Conservation (phyloP, 1,140 invertebrate genomes). For the Pogonomyrmex barbatus region DNA sequence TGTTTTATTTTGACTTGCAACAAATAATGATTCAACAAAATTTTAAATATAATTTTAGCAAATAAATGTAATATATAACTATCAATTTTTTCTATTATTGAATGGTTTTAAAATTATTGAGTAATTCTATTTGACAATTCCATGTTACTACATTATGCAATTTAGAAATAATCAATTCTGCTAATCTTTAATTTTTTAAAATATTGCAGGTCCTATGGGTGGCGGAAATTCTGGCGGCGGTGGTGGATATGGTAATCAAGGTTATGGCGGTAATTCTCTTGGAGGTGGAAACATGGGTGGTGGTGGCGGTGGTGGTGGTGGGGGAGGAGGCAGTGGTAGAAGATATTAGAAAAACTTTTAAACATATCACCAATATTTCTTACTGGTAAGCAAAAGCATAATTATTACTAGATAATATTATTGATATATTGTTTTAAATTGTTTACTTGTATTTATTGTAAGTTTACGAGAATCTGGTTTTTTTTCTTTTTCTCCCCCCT, state of each 20-base stretch:
- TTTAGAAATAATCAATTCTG: slow-evolving; percentile 11
- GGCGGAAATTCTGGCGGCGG: slow-evolving; percentile 86
- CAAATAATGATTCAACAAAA: neutral
- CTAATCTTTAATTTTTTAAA: slow-evolving; percentile 32
- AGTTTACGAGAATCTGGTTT: slow-evolving; percentile 3
- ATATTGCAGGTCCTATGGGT: slow-evolving; percentile 77
- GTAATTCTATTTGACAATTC: neutral
- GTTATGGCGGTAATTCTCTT: slow-evolving; percentile 80
- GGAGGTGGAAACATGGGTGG: slow-evolving; percentile 82
- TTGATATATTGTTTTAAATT: neutral
- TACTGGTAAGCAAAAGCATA: slow-evolving; percentile 78
- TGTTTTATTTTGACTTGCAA: neutral
- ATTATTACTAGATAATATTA: slow-evolving; percentile 9
- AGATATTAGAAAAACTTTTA: slow-evolving; percentile 78
- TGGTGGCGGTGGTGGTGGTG: slow-evolving; percentile 78
- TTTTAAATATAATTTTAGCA: neutral
- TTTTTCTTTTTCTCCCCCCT: neutral
- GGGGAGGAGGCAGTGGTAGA: slow-evolving; percentile 79
- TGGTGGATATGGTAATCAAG: slow-evolving; percentile 86
- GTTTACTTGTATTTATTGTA: neutral
- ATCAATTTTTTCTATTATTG: neutral
- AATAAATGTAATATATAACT: neutral
- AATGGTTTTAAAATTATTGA: neutral
- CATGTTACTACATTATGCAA: neutral
- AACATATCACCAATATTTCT: slow-evolving; percentile 62